phyloP scores from a whole-genome alignment of 2,113 vertebrate species.

The Gymnorhina tibicen region DNA sequence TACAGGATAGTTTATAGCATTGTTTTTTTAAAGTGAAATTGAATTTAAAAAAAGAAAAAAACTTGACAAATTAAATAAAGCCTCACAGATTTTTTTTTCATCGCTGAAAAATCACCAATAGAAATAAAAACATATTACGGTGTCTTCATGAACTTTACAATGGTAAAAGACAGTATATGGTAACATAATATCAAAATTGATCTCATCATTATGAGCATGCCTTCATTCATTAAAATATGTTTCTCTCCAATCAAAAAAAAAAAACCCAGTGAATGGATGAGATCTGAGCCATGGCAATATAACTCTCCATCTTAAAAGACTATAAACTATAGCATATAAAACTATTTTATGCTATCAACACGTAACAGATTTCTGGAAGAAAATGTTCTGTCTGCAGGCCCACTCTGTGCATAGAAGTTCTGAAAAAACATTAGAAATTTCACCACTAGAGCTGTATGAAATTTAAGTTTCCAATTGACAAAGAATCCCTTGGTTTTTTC shows the following conservation, averaged over 20 bases:
- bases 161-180: not conserved
- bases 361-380: not conserved
- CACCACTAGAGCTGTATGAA: conserved; percentile 13
- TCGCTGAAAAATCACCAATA: not conserved
- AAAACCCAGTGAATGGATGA: not conserved
- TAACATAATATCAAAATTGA: not conserved
- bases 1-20: not conserved
- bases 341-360: not conserved
- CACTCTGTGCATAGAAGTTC: not conserved
- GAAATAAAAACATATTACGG: not conserved
- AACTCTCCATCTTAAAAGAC: not conserved
- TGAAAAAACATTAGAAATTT: not conserved
- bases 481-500: not conserved
- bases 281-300: not conserved
- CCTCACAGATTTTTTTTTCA: not conserved
- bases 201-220: not conserved
- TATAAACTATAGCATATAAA: not conserved
- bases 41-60: not conserved
- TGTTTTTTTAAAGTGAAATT: not conserved
- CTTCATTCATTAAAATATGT: not conserved
- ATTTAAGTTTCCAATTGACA: not conserved
- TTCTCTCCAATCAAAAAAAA: not conserved
- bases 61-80: not conserved
- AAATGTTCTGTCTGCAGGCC: not conserved
- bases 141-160: not conserved